A percentile compares a stretch with the other conserved stretches of the same genome.
phyloP scores from a whole-genome alignment of 2,888 invertebrate species.

The Chouioia cunea region DNA sequence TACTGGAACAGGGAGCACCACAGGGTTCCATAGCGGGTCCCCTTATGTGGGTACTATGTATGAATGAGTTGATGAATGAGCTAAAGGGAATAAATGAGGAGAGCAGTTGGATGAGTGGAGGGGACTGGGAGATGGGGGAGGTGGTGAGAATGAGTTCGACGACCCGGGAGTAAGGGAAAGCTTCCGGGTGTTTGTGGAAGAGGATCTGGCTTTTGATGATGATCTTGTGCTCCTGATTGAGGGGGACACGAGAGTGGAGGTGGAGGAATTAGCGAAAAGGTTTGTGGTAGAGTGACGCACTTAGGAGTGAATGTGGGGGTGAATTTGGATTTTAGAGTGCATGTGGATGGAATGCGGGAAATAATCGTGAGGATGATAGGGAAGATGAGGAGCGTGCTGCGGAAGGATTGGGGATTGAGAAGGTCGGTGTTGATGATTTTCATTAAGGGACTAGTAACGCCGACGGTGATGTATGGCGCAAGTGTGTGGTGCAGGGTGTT shows the following conservation, averaged over 20 bases:
- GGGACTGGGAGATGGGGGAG: too few species aligned
- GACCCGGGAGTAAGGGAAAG: too few species aligned
- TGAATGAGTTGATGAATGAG: conserved; percentile 14
- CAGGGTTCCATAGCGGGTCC: conserved; percentile 35
- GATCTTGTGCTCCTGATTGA: too few species aligned
- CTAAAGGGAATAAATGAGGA: neutral
- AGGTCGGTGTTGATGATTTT: too few species aligned
- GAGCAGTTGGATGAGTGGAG: neutral
- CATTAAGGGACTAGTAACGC: conserved; percentile 1
- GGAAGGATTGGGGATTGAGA: conserved; percentile 44
- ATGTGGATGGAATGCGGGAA: conserved; percentile 18
- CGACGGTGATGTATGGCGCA: conserved; percentile 36
- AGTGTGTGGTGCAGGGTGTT: conserved; percentile 34
- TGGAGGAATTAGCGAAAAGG: neutral
- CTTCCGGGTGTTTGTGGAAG: too few species aligned
- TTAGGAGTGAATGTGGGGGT: conserved; percentile 30
- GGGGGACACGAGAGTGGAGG: too few species aligned
- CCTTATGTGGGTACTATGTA: neutral
- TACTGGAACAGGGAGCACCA: conserved; percentile 18
- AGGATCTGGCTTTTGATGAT: too few species aligned
- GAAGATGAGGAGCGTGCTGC: conserved; percentile 30
- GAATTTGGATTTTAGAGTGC: conserved; percentile 35
- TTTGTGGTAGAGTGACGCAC: conserved; percentile 24
- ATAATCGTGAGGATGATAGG: neutral
- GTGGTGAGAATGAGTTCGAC: too few species aligned